Evolutionary conservation across 2,888 invertebrate species (phyloP), one percentile per base, ranked within the genome.

Genomic region (Agrochola circellaris): DNA sequence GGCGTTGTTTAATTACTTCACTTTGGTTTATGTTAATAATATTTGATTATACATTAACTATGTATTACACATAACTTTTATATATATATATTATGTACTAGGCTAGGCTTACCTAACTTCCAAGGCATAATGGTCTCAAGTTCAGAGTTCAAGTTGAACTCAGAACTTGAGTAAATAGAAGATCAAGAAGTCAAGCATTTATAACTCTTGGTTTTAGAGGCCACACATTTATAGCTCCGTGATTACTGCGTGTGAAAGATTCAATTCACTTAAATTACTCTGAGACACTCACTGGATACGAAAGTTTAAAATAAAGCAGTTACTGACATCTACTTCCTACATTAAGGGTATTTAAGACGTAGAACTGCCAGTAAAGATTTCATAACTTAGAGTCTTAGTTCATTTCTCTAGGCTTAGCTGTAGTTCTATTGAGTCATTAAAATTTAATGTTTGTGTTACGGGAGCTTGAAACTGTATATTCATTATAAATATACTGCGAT

Each of bases 241-340:
- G 51, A 75, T 79, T 67, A 74, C 68, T 64, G 60, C 58, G 51
- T 78, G 76, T 73, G 67, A 75, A 61, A 73, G 76, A 80, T 85
- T 67, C 69, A 75, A 85, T 87, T 73, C 61, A 72, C 60, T 69
- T 69, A 72, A 81, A 74, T 81, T 79, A 81, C 56, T 67, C 17
- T 17, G 17, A 70, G 56, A 61, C 72, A 73, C 56, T 73, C 62
- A 75, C 60, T 67, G 58, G 42, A 70, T 51, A 73, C 45, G 48
- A 70, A 38, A 51, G 34, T 56, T 30, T 60, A 13, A 62, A 68
- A 68, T 65, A 58, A 76, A 73, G 8, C 30, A 30, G 26, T 77
- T 51, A 38, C 26, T n/a, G n/a, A 11, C 13, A 72, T 73, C 20
- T 15, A 79, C 61, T 86, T 86, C 71, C 75, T 64, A 8, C 30